Percentiles rank a stretch among this genome's conserved stretches.
phyloP scores from a whole-genome alignment of 1,140 invertebrate genomes.

The Yoshiicerus persimilis region DNA sequence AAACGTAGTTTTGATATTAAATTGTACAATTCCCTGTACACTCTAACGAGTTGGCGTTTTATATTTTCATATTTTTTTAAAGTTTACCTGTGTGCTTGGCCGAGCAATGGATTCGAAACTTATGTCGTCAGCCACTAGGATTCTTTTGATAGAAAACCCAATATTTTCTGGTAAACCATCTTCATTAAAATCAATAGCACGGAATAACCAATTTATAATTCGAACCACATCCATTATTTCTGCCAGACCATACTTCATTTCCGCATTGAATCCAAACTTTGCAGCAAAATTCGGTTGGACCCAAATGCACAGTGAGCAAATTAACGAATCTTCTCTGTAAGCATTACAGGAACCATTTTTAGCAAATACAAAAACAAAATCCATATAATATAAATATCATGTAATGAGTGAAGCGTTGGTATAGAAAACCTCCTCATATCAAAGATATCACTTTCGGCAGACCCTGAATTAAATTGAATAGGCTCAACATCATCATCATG shows the following conservation, averaged over 20 bases:
- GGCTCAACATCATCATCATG: not conserved
- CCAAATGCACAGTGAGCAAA: constrained; percentile 26
- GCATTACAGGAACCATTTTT: too few relatives aligned
- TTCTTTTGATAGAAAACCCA: not conserved
- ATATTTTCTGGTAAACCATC: constrained; percentile 34
- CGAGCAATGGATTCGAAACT: not conserved
- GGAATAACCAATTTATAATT: constrained; percentile 16
- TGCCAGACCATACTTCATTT: not conserved
- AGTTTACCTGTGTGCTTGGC: not conserved
- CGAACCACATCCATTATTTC: constrained; percentile 14
- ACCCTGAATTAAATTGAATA: not conserved
- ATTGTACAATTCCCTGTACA: not conserved
- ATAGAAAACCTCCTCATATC: not conserved
- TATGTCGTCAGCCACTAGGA: not conserved
- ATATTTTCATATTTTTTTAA: too few relatives aligned
- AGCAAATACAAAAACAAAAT: too few relatives aligned
- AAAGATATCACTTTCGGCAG: not conserved
- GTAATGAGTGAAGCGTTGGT: not conserved
- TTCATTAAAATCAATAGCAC: constrained; percentile 25
- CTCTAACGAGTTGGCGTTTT: too few relatives aligned
- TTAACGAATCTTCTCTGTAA: not conserved
- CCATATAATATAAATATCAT: too few relatives aligned
- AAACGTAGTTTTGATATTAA: not conserved
- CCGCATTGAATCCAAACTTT: not conserved
- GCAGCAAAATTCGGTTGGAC: constrained; percentile 23